Evolutionary conservation across 2,888 invertebrate genomes (phyloP).

Genomic region (Chydorus sphaericus): DNA sequence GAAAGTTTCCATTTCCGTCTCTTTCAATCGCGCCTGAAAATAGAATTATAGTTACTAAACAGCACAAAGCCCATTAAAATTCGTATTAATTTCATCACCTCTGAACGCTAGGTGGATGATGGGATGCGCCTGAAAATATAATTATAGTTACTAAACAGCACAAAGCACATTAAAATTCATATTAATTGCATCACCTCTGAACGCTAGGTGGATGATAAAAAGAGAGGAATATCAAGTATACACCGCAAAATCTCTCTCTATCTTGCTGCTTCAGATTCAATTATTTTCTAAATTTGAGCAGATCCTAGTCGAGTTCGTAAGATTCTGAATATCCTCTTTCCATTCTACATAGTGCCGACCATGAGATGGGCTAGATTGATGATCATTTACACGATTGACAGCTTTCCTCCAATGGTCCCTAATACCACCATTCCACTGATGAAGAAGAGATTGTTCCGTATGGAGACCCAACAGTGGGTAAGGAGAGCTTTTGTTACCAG

Average conservation of each 20-base stretch:
- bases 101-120: too few species aligned
- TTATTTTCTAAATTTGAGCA: not conserved
- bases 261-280: not conserved
- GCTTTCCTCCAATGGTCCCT: not conserved
- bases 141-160: too few species aligned
- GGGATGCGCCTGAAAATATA: too few species aligned
- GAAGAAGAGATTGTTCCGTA: not conserved
- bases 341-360: not conserved
- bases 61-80: too few species aligned
- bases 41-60: too few species aligned
- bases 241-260: not conserved
- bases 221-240: too few species aligned
- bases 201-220: too few species aligned
- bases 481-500: not conserved
- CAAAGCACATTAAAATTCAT: too few species aligned
- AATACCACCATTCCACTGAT: not conserved
- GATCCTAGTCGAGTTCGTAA: not conserved
- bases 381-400: not conserved
- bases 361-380: not conserved
- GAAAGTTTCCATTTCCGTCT: not conserved
- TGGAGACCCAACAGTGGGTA: not conserved
- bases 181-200: too few species aligned
- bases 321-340: not conserved
- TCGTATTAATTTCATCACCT: too few species aligned
- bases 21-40: too few species aligned